Evolutionary conservation across 2,888 invertebrate genomes (phyloP), one percentile per base, ranked within the genome.

Genomic region (Pasiphila rectangulata): DNA sequence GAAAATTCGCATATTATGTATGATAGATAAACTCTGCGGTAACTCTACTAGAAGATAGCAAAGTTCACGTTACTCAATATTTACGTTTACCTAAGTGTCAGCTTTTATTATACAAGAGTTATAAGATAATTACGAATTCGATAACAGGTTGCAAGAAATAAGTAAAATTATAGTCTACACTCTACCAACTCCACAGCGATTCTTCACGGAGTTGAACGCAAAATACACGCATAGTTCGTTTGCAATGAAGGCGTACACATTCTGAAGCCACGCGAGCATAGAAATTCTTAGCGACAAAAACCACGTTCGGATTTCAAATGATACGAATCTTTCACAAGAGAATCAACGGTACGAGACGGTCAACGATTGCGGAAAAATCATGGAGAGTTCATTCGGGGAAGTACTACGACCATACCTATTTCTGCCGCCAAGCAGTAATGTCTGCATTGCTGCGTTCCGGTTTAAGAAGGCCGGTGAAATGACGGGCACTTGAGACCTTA

Each of bases 41-140:
- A 34, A n/a, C n/a, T n/a, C n/a, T n/a, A n/a, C 20, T 24, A 12
- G 50, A 46, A 45, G 44, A 51, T 54, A 42, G 21, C 9, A 40
- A 44, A 39, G 27, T 39, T 23, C 30, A 36, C 20, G 24, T 44
- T 36, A 36, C 25, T 40, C 25, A 43, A 39, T 44, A 6, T 39
- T 39, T 40, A 35, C 35, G 39, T 32, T n/a, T 17, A 16, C 15
- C 21, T 19, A 32, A 43, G 38, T 38, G 29, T 49, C 39, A 30
- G 13, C 9, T 17, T 3, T 21, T 16, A 36, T 45, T 38, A 30
- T 24, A 30, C 24, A 35, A 39, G 25, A 25, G 13, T 10, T 36
- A 24, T 19, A 7, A 5, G 34, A 35, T 21, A 15, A 4, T 43
- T 17, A 43, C 4, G 20, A 7, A 30, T 5, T n/a, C 5, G 30